Conservation (phyloP, 2,113 vertebrate species). For the Ondatra zibethicus region DNA sequence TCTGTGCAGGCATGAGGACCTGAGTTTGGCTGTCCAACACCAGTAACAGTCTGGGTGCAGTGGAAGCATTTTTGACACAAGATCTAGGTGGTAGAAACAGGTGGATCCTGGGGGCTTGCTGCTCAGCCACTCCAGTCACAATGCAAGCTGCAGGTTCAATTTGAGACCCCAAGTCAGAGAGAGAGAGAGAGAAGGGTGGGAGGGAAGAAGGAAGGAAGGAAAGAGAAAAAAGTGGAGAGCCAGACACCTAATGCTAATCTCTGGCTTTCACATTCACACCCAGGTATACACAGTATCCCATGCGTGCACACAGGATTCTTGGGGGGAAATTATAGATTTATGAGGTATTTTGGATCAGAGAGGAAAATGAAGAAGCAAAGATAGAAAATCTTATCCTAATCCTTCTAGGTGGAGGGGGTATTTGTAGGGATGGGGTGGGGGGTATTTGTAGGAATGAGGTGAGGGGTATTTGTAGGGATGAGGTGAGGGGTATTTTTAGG, state of each 20-base stretch:
- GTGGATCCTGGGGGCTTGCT: neutral
- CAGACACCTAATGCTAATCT: neutral
- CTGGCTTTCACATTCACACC: neutral
- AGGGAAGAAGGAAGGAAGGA: neutral
- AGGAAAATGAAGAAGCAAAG: constrained; percentile 31
- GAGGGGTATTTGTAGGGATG: no score
- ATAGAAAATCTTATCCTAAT: neutral
- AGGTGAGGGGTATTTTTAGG: neutral
- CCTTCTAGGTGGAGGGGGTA: neutral
- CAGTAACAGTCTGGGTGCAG: neutral
- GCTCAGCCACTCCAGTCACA: neutral
- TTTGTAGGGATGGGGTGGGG: neutral
- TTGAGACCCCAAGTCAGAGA: neutral
- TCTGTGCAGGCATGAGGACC: neutral
- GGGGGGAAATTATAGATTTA: neutral
- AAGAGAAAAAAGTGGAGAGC: neutral
- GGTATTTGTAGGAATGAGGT: neutral
- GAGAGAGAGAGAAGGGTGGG: neutral
- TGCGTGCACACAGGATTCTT: neutral
- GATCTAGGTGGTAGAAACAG: neutral
- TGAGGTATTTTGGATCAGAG: constrained; percentile 3
- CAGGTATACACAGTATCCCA: neutral
- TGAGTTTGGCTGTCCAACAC: neutral
- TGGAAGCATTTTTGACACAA: neutral
- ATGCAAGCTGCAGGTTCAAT: neutral